Conservation (phyloP, 1,140 invertebrate species). For the Anoplophora glabripennis region DNA sequence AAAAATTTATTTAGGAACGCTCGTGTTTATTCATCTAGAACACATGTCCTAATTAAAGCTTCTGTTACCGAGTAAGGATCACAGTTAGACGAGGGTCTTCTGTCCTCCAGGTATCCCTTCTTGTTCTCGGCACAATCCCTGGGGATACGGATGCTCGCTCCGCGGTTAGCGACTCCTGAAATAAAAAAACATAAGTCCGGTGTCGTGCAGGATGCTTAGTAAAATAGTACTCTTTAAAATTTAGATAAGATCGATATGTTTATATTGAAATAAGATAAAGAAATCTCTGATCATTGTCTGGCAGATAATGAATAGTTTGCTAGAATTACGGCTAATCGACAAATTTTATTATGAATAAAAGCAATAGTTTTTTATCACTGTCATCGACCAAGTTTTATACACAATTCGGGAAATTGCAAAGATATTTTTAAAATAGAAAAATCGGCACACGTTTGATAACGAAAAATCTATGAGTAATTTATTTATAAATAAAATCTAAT, state of each 20-base stretch:
- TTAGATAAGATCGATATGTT: background rate
- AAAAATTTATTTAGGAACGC: no score
- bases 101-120: conserved; percentile 90
- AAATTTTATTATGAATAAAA: no score
- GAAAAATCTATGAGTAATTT: no score
- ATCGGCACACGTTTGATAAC: no score
- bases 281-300: no score
- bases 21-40: conserved; percentile 58
- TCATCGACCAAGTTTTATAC: no score
- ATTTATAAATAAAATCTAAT: background rate
- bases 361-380: no score
- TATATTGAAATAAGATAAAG: background rate
- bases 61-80: conserved; percentile 76
- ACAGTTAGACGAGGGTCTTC: conserved; percentile 89
- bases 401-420: no score
- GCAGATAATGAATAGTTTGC: no score
- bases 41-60: conserved; percentile 64
- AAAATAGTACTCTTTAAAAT: background rate
- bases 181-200: conserved; percentile 17
- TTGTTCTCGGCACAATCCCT: conserved; percentile 80
- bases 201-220: background rate
- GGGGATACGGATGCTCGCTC: conserved; percentile 79
- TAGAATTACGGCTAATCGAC: no score
- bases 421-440: no score
- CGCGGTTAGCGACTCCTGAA: conserved; percentile 75